These are phyloP conservation scores for Hylaeus volcanicus DNA, from an alignment of 1,140 invertebrate genomes.

Conservation along the genomic window DNA sequence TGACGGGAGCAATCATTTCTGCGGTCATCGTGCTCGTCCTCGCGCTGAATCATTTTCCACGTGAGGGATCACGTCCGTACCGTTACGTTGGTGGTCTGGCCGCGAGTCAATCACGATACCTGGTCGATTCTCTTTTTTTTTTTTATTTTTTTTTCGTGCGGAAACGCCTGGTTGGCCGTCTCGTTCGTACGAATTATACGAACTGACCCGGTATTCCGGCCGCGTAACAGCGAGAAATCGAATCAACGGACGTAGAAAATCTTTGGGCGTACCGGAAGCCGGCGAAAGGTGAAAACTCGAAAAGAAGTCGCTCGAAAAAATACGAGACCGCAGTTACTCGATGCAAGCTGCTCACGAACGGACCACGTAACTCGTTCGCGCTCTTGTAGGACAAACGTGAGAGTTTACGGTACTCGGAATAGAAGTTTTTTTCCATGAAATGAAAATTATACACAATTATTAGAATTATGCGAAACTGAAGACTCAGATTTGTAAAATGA, in stretches of 20 bases:
- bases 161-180: background rate
- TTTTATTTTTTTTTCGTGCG: background rate
- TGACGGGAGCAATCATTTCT: background rate
- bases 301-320: constrained; percentile 26
- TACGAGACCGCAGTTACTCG: background rate
- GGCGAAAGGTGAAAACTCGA: constrained; percentile 49
- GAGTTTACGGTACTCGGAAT: background rate
- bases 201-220: constrained; percentile 39
- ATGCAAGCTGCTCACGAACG: no score
- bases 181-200: constrained; percentile 26
- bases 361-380: background rate
- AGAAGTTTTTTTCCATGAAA: no score
- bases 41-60: background rate
- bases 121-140: background rate
- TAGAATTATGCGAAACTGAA: no score
- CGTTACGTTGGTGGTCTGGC: constrained; percentile 5
- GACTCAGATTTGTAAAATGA: no score
- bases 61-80: background rate
- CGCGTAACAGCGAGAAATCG: constrained; percentile 55
- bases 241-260: constrained; percentile 36
- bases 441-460: no score
- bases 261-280: constrained; percentile 35
- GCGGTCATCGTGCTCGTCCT: background rate
- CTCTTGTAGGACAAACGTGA: background rate
- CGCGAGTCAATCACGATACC: background rate